Base-by-base conservation (phyloP, 1,140 invertebrate genomes). In the Galleria mellonella region DNA sequence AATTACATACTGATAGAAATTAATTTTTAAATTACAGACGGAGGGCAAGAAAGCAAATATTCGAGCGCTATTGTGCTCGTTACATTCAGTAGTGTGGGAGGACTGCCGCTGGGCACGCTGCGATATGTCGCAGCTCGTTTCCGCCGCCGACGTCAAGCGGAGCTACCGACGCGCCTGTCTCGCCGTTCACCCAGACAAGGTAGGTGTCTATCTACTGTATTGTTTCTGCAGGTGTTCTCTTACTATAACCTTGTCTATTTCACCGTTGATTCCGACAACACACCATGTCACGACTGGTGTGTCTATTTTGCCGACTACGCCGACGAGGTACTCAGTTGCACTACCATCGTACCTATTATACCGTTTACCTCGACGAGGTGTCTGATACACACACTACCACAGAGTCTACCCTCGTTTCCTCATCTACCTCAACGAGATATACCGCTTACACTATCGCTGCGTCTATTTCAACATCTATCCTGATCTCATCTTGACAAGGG, bases 111-210 rank as follows among this genome's bases (percentile, higher is more conserved):
- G 98, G 98, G 90, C 92, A 49, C 93, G 93, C 51, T 93, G 93
- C 59, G 94, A 97, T 54, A 99, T 99, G 96, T 92, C 96, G 66
- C 94, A 98, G 47, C 88, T 99, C 13, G 94, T 99, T 0, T 90
- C 93, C 0, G 83, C 94, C 5, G 92, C 92, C 2, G 96, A 99
- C 83, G 98, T 99, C 9, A 99, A 99, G 81, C 98, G 98, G 72
- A 90, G 92, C 29, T 99, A 99, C 83, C 89, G 97, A 30, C 96
- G 95, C 77, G 98, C 98, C 12, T 98, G 97, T 64, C 88, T 99
- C 9, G 94, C 96, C 37, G 96, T 99, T 23, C 98, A 99, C 90
- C 98, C 98, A 0, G 98, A 99, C 75, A 99, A 99, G 91, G 97
- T 98, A 87, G 74, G 23, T 43, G 9, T n/a, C n/a, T n/a, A n/a